A percentile compares a stretch with the other conserved stretches of the same genome.
Conservation (phyloP, 2,888 invertebrate species). For the Drosophila antonietae region DNA sequence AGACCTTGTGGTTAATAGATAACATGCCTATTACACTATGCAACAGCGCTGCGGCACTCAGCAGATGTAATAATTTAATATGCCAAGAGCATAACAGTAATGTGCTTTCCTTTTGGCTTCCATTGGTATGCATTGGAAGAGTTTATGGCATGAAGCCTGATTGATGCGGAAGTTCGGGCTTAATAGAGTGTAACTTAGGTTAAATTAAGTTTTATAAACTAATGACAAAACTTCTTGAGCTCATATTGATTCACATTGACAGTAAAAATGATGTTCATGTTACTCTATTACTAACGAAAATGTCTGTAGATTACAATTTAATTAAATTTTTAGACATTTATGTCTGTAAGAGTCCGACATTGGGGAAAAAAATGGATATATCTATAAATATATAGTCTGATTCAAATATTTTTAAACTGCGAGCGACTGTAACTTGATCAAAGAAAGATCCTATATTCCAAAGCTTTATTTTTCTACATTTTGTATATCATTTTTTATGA, state of each 20-base stretch:
- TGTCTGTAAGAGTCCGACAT: background rate
- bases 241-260: background rate
- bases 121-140: too few relatives aligned
- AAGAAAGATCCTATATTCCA: too few relatives aligned
- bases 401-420: background rate
- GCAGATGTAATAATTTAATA: slow-evolving; percentile 1
- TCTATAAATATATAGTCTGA: background rate
- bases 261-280: background rate
- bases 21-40: slow-evolving; percentile 13
- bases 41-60: slow-evolving; percentile 1
- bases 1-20: slow-evolving; percentile 30
- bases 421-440: background rate
- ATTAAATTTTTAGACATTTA: background rate
- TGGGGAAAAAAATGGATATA: background rate
- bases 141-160: background rate
- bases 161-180: background rate
- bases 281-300: background rate
- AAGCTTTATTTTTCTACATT: too few relatives aligned
- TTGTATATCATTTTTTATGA: too few relatives aligned
- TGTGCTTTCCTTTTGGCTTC: slow-evolving; percentile 1
- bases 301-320: background rate
- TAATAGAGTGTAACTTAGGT: background rate
- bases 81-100: background rate
- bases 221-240: background rate
- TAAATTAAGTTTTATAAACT: too few relatives aligned